Base-by-base conservation (phyloP, 2,888 invertebrate genomes). In the Drosophila affinis region DNA sequence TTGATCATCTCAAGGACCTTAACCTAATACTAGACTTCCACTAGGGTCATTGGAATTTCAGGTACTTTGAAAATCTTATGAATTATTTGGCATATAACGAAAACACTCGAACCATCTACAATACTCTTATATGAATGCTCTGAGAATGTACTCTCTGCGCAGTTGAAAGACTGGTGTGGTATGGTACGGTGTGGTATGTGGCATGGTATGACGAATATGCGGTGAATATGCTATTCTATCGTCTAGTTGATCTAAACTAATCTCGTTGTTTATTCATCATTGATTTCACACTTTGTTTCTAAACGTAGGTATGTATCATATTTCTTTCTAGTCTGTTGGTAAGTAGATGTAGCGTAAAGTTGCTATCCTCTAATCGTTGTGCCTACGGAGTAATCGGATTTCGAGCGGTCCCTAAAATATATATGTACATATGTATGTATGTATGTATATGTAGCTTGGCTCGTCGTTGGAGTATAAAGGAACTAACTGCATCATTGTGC, bases 61-160 rank as follows among this genome's bases (percentile, higher is more conserved):
- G 85, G 85, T 85, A 85, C 85, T 88, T 85, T 87, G 74, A 79
- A 87, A 85, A 88, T 85, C 87, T 88, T 85, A 88, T 76, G 87
- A 85, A 85, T 85, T 83, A 39, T 39, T 74, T 76, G 87, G 78
- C 86, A 86, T 82, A 69, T 72, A 82, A 79, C 74, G 78, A 78
- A 82, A 82, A 72, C 62, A 65, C 62, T 76, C 44, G 72, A 78
- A 70, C 51, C 55, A 46, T 62, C 65, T 78, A 76, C 63, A 77
- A 59, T 76, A 53, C 27, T 49, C 52, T 21, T 55, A 54, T 49
- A 39, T 14, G 53, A 77, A 70, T 75, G 68, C 60, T 58, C 44
- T 63, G 57, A 76, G 70, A 74, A 69, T 51, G 71, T 57, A 75
- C 73, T 12, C 62, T 47, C 59, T 67, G 72, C 81, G 69, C 74